These are phyloP conservation scores for Mamestra brassicae DNA, from an alignment of 2,888 invertebrate genomes.

Conservation along the genomic window DNA sequence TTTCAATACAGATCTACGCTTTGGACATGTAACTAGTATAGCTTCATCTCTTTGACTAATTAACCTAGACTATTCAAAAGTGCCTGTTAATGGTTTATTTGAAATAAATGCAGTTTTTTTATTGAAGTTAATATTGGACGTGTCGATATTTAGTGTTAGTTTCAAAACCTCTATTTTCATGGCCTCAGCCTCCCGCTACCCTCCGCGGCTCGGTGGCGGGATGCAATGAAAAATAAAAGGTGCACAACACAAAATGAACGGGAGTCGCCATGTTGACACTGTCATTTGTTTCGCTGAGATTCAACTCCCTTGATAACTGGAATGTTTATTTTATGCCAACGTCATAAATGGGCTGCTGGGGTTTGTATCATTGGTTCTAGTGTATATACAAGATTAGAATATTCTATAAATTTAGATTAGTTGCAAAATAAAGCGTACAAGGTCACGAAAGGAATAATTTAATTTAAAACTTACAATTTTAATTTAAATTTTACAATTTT, in stretches of 20 bases:
- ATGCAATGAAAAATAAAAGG: conserved; percentile 81
- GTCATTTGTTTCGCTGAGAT: conserved; percentile 75
- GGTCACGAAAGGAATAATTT: too few relatives aligned
- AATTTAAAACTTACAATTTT: too few relatives aligned
- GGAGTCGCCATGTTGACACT: conserved; percentile 76
- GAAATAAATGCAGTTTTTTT: too few relatives aligned
- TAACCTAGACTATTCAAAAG: too few relatives aligned
- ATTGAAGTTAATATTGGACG: not conserved
- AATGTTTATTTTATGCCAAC: conserved; percentile 64
- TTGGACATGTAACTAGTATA: too few relatives aligned
- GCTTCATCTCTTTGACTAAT: too few relatives aligned
- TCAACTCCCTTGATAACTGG: conserved; percentile 60
- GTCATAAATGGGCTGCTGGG: conserved; percentile 50
- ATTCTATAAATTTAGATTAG: not conserved
- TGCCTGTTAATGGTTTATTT: too few relatives aligned
- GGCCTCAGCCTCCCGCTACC: conserved; percentile 61
- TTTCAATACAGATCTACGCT: too few relatives aligned
- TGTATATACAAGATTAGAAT: not conserved
- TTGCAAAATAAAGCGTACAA: not conserved
- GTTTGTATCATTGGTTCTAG: conserved; percentile 12
- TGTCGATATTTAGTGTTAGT: not conserved
- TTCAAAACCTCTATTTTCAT: conserved; percentile 49
- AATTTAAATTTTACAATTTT: too few relatives aligned
- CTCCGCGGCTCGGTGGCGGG: conserved; percentile 68
- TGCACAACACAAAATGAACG: conserved; percentile 79